Evolutionary conservation across 2,888 invertebrate species (phyloP).

Genomic region (Meloe dianella): DNA sequence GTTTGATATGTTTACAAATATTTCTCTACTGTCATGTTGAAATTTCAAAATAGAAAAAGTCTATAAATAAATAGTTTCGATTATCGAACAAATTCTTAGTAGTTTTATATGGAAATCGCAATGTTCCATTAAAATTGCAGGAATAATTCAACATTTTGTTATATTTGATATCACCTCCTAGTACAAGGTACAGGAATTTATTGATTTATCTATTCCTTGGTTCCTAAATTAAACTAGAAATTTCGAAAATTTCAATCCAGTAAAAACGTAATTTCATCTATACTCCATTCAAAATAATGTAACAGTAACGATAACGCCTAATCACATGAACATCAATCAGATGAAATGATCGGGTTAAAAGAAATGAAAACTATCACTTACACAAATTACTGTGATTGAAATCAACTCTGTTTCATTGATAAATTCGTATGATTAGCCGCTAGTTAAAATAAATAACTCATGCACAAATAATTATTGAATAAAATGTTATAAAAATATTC

Average conservation of each 20-base stretch:
- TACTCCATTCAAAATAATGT: too few species aligned
- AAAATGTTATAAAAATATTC: constrained; percentile 12
- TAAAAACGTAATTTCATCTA: too few species aligned
- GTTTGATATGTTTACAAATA: background rate
- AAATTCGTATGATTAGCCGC: too few species aligned
- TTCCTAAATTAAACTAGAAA: background rate
- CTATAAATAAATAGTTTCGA: background rate
- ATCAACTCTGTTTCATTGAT: too few species aligned
- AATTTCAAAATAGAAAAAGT: background rate
- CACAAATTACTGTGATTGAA: too few species aligned
- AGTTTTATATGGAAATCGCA: background rate
- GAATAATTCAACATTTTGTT: constrained; percentile 2
- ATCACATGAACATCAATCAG: too few species aligned
- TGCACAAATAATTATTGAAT: constrained; percentile 22
- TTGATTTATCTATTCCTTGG: background rate
- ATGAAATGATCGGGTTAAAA: too few species aligned
- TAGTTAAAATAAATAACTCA: too few species aligned
- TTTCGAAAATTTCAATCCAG: background rate
- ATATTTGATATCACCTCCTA: background rate
- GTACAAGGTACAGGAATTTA: constrained; percentile 2
- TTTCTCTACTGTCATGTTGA: background rate
- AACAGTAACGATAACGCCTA: too few species aligned
- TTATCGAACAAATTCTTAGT: background rate
- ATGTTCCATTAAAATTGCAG: background rate
- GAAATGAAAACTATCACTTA: too few species aligned